Conservation (phyloP, 2,888 invertebrate genomes). For the Drosophila tripunctata region DNA sequence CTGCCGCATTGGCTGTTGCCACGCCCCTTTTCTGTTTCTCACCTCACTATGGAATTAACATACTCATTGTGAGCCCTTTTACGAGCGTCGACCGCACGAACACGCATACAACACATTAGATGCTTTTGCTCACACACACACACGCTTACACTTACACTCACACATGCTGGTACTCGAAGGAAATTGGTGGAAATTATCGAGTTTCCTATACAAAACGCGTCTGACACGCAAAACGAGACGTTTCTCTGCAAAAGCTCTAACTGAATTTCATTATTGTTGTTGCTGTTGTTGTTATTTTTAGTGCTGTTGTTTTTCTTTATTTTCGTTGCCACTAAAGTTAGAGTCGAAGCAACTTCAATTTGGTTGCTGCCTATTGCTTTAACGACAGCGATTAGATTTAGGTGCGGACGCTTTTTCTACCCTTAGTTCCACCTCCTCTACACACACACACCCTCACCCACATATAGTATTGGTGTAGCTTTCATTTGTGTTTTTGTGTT, state of each 20-base stretch:
- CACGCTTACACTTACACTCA: conserved; percentile 6
- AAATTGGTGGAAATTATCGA: conserved; percentile 79
- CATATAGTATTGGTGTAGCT: conserved; percentile 4
- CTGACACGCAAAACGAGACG: conserved; percentile 66
- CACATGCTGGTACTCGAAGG: conserved; percentile 52
- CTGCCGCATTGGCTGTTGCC: conserved; percentile 38
- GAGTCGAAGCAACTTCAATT: conserved; percentile 15
- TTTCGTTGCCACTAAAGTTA: conserved; percentile 7
- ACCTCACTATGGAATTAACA: conserved; percentile 59
- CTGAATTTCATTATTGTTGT: conserved; percentile 8
- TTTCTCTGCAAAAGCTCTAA: conserved; percentile 17
- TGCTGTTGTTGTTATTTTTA: conserved; percentile 5
- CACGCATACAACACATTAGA: conserved; percentile 61
- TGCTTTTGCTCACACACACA: conserved; percentile 16
- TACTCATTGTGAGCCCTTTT: conserved; percentile 68
- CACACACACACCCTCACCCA: neutral
- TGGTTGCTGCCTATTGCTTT: conserved; percentile 53
- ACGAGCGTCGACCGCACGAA: conserved; percentile 54
- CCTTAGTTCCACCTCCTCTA: neutral
- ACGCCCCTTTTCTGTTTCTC: conserved; percentile 65
- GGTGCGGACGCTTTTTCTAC: conserved; percentile 23
- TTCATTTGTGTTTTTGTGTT: conserved; percentile 54
- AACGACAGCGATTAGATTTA: conserved; percentile 69
- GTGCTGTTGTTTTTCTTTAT: neutral
- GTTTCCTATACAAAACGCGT: conserved; percentile 78